Evolutionary conservation across 2,888 invertebrate genomes (phyloP).

Genomic region (Nycteola revayana): DNA sequence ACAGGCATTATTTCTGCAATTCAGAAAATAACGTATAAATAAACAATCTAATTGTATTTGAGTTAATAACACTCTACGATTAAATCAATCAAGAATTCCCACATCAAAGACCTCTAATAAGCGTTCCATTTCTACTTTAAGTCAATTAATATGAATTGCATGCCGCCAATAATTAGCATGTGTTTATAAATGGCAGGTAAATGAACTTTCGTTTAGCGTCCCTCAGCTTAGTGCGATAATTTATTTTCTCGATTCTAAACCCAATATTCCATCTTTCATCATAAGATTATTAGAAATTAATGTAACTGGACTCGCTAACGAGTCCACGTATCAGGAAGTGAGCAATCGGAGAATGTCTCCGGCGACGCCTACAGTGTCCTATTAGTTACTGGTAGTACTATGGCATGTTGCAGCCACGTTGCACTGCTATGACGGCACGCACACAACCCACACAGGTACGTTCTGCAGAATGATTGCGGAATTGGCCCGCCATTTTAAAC

Average conservation of each 20-base stretch:
- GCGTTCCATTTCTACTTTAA: too few species aligned
- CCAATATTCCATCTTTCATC: neutral
- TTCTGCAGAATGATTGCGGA: conserved; percentile 41
- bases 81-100: too few species aligned
- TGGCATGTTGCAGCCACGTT: conserved; percentile 50
- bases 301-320: conserved; percentile 4
- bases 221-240: conserved; percentile 8
- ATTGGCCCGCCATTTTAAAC: conserved; percentile 56
- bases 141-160: too few species aligned
- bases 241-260: too few species aligned
- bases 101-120: too few species aligned
- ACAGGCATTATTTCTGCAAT: too few species aligned
- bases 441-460: conserved; percentile 41
- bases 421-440: conserved; percentile 46
- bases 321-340: conserved; percentile 52
- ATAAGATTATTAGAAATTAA: neutral
- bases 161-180: conserved; percentile 42
- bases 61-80: too few species aligned
- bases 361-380: conserved; percentile 58
- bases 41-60: too few species aligned
- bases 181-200: conserved; percentile 42
- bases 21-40: too few species aligned
- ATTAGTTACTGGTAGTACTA: conserved; percentile 42
- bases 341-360: conserved; percentile 53
- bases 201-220: conserved; percentile 36